These are phyloP conservation scores for Ceryle rudis DNA, from an alignment of 2,797 vertebrate genomes.

Conservation along the genomic window DNA sequence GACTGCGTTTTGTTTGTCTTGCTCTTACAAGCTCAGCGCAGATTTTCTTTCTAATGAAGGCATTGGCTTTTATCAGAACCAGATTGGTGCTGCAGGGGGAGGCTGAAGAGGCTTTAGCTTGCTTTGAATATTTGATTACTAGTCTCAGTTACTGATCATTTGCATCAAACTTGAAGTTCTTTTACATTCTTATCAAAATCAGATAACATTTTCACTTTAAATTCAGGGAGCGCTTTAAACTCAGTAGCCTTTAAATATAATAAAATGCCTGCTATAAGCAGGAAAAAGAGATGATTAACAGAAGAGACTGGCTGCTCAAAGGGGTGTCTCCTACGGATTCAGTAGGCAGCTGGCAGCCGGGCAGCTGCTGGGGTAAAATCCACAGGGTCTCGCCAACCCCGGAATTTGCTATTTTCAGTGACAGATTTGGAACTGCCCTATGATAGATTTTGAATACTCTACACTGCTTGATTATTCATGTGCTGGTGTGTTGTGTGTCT, in stretches of 20 bases:
- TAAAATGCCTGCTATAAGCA: background rate
- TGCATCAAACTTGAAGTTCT: background rate
- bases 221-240: background rate
- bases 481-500: background rate
- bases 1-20: background rate
- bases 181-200: background rate
- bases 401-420: background rate
- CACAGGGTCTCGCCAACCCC: background rate
- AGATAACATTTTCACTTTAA: background rate
- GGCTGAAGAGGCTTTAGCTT: background rate
- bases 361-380: background rate
- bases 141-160: background rate
- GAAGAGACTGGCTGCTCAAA: background rate
- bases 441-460: background rate
- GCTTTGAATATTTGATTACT: background rate
- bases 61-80: background rate
- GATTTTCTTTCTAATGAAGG: constrained; percentile 2
- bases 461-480: background rate
- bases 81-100: background rate
- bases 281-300: background rate
- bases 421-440: background rate
- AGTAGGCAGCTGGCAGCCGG: background rate
- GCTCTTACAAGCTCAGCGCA: background rate
- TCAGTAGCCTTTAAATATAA: background rate
- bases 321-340: background rate